Evolutionary conservation across 2,888 invertebrate species (phyloP), one percentile per base, ranked within the genome.

Genomic region (Cephus nigrinus): DNA sequence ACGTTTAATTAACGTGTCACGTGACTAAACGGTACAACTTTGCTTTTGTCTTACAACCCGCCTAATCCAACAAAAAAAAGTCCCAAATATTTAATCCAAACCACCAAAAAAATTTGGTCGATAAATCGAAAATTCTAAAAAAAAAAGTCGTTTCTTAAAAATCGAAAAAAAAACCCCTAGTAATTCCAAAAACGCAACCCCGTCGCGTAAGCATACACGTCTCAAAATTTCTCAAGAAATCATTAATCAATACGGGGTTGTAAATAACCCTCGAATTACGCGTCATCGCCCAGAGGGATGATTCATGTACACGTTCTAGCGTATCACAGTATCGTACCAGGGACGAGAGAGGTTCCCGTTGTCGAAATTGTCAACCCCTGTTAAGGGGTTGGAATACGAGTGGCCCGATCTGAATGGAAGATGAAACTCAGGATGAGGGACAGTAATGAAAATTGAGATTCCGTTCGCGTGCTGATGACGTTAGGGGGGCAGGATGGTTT

Each of bases 371-470:
- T 55, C 55, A 55, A 55, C 55, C 55, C 55, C 55, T 55, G 55
- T 55, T 55, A 55, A 55, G 23, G 55, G 55, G 55, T 23, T 55
- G 55, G 23, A 55, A 55, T 55, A 55, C 23, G 55, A 55, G 55
- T 23, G 55, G 23, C 3, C 23, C 71, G 71, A 71, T 71, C 71
- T 33, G 33, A 71, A 71, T 33, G 71, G 71, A 71, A 71, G 31
- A 71, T 15, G 32, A 71, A 71, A 71, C 32, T 71, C 71, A 9
- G 71, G 30, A 32, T 33, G 71, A 23, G 31, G 12, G 71, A 33
- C 71, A 31, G 71, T 55, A 71, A 71, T 71, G 71, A 71, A 71
- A 71, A 71, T 71, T 71, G 71, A 33, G 71, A 71, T 71, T 71
- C 33, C 71, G 71, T 71, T 33, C 71, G 71, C 71, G 71, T 33